A percentile compares a stretch with the other conserved stretches of the same genome.
Conservation (phyloP, 1,140 invertebrate genomes). For the Chironomus striatipennis region DNA sequence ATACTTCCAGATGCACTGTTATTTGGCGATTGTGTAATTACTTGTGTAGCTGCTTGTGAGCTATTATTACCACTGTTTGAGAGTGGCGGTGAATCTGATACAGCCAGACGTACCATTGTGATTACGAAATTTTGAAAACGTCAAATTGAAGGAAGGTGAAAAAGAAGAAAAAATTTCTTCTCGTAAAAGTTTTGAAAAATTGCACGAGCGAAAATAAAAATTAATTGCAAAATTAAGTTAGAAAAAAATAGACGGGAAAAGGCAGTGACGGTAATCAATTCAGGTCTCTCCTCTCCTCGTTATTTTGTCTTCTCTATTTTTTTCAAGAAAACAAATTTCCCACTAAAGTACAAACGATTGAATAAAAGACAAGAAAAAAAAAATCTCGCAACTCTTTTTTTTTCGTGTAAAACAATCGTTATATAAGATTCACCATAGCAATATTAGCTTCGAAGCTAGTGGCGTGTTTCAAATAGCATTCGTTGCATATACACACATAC, state of each 20-base stretch:
- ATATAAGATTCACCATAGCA: background rate
- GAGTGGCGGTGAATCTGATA: conserved; percentile 16
- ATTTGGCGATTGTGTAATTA: background rate
- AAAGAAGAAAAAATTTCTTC: too few species aligned
- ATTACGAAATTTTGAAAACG: background rate
- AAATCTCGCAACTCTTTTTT: conserved; percentile 5
- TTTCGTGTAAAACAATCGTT: background rate
- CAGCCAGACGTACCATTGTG: background rate
- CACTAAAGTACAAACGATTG: background rate
- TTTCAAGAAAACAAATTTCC: background rate
- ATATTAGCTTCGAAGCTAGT: background rate
- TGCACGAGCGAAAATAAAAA: too few species aligned
- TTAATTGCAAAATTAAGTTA: too few species aligned
- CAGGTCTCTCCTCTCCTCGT: background rate
- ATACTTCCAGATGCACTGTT: background rate
- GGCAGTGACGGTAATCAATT: background rate
- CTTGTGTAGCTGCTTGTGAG: conserved; percentile 11
- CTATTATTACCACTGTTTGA: conserved; percentile 8
- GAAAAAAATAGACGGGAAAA: too few species aligned
- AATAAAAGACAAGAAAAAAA: conserved; percentile 2
- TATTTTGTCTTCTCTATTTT: background rate
- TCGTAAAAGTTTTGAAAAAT: too few species aligned
- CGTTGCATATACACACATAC: background rate
- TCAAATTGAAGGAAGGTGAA: too few species aligned
- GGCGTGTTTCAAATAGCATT: background rate